Conservation (phyloP, 2,888 invertebrate genomes). For the Scrobipalpa costella region DNA sequence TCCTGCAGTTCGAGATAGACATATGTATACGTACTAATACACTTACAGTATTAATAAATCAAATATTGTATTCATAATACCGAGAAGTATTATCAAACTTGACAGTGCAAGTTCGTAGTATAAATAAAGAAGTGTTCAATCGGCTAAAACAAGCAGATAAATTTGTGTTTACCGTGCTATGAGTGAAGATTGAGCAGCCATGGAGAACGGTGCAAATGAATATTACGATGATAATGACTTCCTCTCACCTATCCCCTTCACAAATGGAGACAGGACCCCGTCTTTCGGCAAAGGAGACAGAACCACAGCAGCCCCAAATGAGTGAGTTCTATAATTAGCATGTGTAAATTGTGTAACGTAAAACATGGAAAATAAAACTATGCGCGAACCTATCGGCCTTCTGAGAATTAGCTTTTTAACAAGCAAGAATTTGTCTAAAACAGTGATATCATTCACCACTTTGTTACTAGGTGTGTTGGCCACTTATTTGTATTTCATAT, state of each 20-base stretch:
- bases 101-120: background rate
- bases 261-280: constrained; percentile 54
- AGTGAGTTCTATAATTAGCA: constrained; percentile 70
- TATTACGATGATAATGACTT: too few species aligned
- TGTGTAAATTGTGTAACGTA: constrained; percentile 26
- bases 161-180: constrained; percentile 38
- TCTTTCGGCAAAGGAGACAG: constrained; percentile 70
- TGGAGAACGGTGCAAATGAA: constrained; percentile 56
- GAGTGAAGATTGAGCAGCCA: constrained; percentile 59
- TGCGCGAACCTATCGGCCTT: constrained; percentile 28
- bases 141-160: background rate
- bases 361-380: too few species aligned
- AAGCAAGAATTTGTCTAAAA: constrained; percentile 31
- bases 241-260: constrained; percentile 39
- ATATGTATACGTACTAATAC: constrained; percentile 37
- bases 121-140: constrained; percentile 18
- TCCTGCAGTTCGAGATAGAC: constrained; percentile 49
- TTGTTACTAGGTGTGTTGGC: background rate
- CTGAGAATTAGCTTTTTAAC: constrained; percentile 22
- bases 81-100: constrained; percentile 16
- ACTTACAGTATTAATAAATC: constrained; percentile 34
- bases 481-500: too few species aligned
- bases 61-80: constrained; percentile 33
- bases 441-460: constrained; percentile 12
- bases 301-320: constrained; percentile 73